Conservation (phyloP, 2,797 vertebrate species). For the Rhinatrema bivittatum region DNA sequence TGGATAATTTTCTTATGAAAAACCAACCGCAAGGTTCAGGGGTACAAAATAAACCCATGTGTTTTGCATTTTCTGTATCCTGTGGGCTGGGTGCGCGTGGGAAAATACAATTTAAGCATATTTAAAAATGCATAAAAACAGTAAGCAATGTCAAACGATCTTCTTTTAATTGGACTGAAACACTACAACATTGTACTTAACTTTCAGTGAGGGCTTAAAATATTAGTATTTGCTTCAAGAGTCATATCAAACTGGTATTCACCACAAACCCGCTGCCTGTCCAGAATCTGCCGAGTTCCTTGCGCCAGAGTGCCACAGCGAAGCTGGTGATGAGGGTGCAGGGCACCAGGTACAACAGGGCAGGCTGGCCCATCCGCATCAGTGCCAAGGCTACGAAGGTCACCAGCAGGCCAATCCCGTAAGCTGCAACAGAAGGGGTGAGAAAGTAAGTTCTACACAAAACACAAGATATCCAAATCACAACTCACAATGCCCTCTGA, state of each 20-base stretch:
- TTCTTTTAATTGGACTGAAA: no score
- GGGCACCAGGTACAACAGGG: constrained; percentile 93
- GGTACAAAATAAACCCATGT: no score
- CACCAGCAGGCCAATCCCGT: constrained; percentile 88
- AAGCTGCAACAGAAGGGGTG: constrained; percentile 56
- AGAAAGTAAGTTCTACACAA: accelerated
- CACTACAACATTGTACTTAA: constrained; percentile 72
- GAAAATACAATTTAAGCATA: no score
- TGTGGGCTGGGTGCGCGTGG: no score
- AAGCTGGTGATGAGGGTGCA: constrained; percentile 87
- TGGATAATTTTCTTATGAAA: no score
- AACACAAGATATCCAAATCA: no score
- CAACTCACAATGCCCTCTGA: no score
- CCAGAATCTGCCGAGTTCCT: constrained; percentile 88
- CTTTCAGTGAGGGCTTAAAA: constrained; percentile 76
- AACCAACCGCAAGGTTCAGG: no score
- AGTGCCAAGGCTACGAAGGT: constrained; percentile 88
- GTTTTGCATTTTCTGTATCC: no score
- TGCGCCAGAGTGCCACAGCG: constrained; percentile 81
- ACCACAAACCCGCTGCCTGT: constrained; percentile 97
- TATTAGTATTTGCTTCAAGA: constrained; percentile 58
- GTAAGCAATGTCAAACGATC: no score
- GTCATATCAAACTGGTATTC: constrained; percentile 98
- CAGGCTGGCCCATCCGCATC: constrained; percentile 92
- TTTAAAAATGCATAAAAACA: no score